Conservation (phyloP, 2,113 vertebrate species). For the Psilopogon haemacephalus region DNA sequence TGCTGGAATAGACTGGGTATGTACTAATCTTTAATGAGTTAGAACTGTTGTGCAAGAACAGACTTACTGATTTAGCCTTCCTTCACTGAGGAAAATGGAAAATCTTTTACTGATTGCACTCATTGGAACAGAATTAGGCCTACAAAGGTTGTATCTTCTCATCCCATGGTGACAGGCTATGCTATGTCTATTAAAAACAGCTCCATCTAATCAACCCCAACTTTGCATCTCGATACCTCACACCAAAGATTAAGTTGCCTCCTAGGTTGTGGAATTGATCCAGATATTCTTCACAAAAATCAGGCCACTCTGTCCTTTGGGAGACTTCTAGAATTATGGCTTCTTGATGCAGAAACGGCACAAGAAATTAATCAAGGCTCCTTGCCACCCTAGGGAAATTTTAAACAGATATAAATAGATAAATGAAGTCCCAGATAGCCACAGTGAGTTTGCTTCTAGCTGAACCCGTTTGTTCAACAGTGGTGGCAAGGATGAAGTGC, state of each 20-base stretch:
- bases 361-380: constrained; percentile 17
- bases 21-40: constrained; percentile 17
- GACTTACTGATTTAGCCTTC: not conserved
- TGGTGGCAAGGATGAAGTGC: not conserved
- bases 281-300: not conserved
- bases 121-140: not conserved
- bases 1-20: not conserved
- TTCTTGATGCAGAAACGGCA: constrained; percentile 11
- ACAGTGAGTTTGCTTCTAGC: not conserved
- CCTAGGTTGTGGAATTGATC: not conserved
- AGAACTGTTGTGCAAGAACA: not conserved
- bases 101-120: not conserved
- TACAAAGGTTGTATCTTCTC: not conserved
- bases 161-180: not conserved
- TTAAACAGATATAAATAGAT: constrained; percentile 15
- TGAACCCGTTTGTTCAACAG: not conserved
- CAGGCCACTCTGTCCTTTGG: not conserved
- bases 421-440: not conserved
- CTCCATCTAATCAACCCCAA: not conserved
- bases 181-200: not conserved
- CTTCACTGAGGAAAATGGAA: not conserved
- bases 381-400: not conserved
- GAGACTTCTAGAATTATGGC: not conserved
- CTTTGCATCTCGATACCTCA: not conserved
- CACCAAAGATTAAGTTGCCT: not conserved